Evolutionary conservation across 2,888 invertebrate species (phyloP).

Genomic region (Drosophila dives): DNA sequence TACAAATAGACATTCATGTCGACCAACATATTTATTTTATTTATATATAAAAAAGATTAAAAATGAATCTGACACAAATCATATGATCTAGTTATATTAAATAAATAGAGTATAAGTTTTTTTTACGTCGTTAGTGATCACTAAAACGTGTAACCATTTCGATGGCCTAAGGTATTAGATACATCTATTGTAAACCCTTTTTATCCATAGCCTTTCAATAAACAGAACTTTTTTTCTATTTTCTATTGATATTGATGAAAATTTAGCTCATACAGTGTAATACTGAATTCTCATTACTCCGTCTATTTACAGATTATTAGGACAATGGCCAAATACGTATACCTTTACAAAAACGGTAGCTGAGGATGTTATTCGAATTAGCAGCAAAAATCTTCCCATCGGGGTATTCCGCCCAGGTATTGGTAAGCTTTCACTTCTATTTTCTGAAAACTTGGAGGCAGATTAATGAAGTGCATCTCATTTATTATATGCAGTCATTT

Average conservation of each 20-base stretch:
- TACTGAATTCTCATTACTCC: not conserved
- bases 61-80: no score
- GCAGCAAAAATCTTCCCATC: slow-evolving; percentile 5
- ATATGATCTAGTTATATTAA: not conserved
- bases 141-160: not conserved
- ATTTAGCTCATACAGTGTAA: not conserved
- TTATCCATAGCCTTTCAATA: not conserved
- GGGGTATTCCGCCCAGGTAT: slow-evolving; percentile 23
- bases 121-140: not conserved
- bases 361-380: slow-evolving; percentile 17
- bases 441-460: not conserved
- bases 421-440: slow-evolving; percentile 3
- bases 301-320: slow-evolving; percentile 7
- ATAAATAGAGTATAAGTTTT: not conserved
- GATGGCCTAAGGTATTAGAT: not conserved
- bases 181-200: not conserved
- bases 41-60: not conserved
- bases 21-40: not conserved
- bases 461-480: not conserved
- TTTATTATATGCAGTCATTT: slow-evolving; percentile 8
- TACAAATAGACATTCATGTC: not conserved
- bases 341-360: slow-evolving; percentile 92
- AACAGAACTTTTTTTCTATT: no score
- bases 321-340: slow-evolving; percentile 93
- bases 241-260: not conserved